Conservation (phyloP, 1,140 invertebrate species). For the Hylaeus anthracinus region DNA sequence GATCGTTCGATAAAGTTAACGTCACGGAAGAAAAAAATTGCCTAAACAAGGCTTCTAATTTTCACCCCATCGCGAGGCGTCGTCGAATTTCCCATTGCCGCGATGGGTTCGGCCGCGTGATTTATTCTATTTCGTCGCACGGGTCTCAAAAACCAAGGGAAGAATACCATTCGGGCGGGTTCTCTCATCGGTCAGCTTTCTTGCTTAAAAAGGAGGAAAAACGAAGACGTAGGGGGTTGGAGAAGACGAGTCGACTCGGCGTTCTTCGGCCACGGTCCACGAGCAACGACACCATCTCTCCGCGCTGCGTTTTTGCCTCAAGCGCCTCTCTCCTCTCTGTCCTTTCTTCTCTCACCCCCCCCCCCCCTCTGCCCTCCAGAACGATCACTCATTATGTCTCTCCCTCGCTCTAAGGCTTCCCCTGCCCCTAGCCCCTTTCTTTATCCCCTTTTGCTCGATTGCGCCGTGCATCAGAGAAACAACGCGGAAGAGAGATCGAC, state of each 20-base stretch:
- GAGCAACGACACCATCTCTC: slow-evolving; percentile 62
- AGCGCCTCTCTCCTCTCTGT: slow-evolving; percentile 31
- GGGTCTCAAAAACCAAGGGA: neutral
- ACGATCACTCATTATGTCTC: slow-evolving; percentile 8
- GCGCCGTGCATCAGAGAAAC: slow-evolving; percentile 38
- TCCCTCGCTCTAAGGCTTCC: neutral
- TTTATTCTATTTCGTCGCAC: slow-evolving; percentile 7
- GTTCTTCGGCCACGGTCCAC: slow-evolving; percentile 58
- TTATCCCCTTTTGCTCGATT: slow-evolving; percentile 15
- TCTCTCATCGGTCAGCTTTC: slow-evolving; percentile 14
- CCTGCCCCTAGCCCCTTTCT: neutral
- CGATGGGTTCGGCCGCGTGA: neutral
- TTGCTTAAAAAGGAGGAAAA: slow-evolving; percentile 25
- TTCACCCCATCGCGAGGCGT: too few species aligned
- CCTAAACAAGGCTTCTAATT: too few species aligned
- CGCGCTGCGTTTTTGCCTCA: slow-evolving; percentile 61
- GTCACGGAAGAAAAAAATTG: too few species aligned
- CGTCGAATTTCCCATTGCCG: neutral
- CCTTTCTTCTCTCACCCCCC: slow-evolving; percentile 25
- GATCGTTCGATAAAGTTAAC: too few species aligned
- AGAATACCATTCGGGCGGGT: slow-evolving; percentile 12
- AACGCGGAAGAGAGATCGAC: slow-evolving; percentile 30
- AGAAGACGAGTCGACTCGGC: slow-evolving; percentile 44
- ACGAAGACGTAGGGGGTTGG: slow-evolving; percentile 16
- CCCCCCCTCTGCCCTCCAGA: too few species aligned